These are phyloP conservation scores for Rhinogobius similis DNA, from an alignment of 2,113 vertebrate genomes.

Conservation along the genomic window DNA sequence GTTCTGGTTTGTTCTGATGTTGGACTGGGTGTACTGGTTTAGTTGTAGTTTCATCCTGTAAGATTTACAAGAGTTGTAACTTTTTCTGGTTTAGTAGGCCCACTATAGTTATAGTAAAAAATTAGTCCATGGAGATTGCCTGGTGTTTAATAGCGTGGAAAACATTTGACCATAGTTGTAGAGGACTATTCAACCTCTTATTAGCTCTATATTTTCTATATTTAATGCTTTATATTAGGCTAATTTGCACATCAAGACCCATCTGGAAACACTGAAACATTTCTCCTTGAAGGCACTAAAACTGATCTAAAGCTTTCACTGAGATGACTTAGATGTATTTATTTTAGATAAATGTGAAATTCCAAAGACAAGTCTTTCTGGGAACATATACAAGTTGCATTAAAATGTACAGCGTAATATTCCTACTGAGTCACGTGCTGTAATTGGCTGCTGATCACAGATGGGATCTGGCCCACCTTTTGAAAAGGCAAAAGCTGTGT, in stretches of 20 bases:
- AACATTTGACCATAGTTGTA: no score
- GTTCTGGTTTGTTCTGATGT: no score
- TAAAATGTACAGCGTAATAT: not conserved
- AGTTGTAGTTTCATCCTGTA: not conserved
- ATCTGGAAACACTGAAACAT: not conserved
- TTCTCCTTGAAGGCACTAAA: not conserved
- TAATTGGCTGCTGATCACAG: constrained; percentile 45
- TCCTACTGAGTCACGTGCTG: constrained; percentile 16
- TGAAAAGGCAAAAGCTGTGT: constrained; percentile 57
- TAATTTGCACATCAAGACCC: not conserved
- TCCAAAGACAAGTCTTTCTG: not conserved
- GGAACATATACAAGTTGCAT: not conserved
- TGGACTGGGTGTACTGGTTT: not conserved
- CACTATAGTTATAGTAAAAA: not conserved
- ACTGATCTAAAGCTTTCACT: not conserved
- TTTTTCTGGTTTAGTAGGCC: not conserved
- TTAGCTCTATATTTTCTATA: no score
- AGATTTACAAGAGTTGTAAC: not conserved
- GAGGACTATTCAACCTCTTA: no score
- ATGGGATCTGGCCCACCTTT: constrained; percentile 49
- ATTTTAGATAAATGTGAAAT: not conserved
- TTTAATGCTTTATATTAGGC: not conserved
- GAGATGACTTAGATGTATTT: no score
- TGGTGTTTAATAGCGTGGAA: no score
- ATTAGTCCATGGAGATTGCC: not conserved